Base-by-base conservation (phyloP, 2,888 invertebrate genomes). In the Eurois occulta region DNA sequence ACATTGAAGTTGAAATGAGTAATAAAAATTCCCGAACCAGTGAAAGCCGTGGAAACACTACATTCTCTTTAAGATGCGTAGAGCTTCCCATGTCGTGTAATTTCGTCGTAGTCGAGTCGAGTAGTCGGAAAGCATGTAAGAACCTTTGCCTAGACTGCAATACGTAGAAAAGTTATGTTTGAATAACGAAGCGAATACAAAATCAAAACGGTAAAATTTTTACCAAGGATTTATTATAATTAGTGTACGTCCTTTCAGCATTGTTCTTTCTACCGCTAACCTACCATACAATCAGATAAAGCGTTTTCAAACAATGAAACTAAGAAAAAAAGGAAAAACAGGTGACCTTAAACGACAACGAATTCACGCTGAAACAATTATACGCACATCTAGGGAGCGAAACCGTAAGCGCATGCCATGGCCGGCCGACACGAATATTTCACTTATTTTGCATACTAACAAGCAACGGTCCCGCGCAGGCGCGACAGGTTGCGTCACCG, bases 401-500 rank as follows among this genome's bases (percentile, higher is more conserved):
- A 92, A 94, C 93, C 92, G 94, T 93, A 94, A 92, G 92, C 92
- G 91, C 93, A 92, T 91, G 88, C 91, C 90, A 87, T 88, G 87
- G 89, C 87, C 88, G 88, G 85, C 90, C 91, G 91, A 92, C 93
- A 92, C 92, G 92, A 93, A 94, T 94, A 94, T 94, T 94, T 93
- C 91, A 93, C 94, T 93, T 94, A 95, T 94, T 95, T 95, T 95
- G 95, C 95, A 95, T 96, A 95, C 94, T 93, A 95, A 95, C 94
- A 92, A 93, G 94, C 94, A 94, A 94, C 94, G 94, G 94, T 85
- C 84, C 74, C 80, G 90, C 91, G 91, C 91, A 89, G 87, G 86
- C 90, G 90, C 94, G 94, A 92, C 93, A 91, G 92, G 92, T 96
- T 96, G 93, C 96, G 96, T 95, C 95, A 96, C 92, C 91, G 84